Evolutionary conservation across 2,113 vertebrate species (phyloP).

Genomic region (Podarcis cretensis): DNA sequence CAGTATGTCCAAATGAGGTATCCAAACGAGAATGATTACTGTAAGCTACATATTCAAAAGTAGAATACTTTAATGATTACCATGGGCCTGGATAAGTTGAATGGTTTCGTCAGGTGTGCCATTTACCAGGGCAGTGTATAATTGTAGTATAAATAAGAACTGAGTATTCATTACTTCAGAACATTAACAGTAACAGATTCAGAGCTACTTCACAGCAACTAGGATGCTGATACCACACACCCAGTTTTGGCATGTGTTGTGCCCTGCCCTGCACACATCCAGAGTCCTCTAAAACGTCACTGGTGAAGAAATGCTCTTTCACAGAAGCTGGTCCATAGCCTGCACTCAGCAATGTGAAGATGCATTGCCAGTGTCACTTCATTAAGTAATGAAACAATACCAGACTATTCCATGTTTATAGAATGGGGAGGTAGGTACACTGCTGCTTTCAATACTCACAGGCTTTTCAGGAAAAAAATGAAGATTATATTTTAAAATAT

Average conservation of each 20-base stretch:
- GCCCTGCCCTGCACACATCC: background rate
- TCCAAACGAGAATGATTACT: too few species aligned
- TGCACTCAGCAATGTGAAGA: background rate
- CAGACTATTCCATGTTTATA: background rate
- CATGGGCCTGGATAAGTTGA: background rate
- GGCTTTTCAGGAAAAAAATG: background rate
- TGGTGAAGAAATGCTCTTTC: background rate
- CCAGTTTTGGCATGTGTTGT: background rate
- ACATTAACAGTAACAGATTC: background rate
- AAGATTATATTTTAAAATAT: constrained; percentile 19
- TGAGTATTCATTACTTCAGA: background rate
- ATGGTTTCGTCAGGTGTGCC: too few species aligned
- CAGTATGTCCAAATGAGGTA: too few species aligned
- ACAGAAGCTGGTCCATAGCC: background rate
- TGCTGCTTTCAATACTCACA: background rate
- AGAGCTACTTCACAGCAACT: background rate
- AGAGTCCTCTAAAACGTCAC: too few species aligned
- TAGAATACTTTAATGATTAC: background rate
- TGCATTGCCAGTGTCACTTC: background rate
- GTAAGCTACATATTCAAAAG: too few species aligned
- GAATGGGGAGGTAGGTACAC: background rate
- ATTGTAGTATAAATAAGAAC: background rate
- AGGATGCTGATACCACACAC: background rate
- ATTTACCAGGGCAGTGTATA: background rate
- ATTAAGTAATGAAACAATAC: background rate